Base-by-base conservation (phyloP, 2,888 invertebrate genomes). In the Camptogramma bilineatum region DNA sequence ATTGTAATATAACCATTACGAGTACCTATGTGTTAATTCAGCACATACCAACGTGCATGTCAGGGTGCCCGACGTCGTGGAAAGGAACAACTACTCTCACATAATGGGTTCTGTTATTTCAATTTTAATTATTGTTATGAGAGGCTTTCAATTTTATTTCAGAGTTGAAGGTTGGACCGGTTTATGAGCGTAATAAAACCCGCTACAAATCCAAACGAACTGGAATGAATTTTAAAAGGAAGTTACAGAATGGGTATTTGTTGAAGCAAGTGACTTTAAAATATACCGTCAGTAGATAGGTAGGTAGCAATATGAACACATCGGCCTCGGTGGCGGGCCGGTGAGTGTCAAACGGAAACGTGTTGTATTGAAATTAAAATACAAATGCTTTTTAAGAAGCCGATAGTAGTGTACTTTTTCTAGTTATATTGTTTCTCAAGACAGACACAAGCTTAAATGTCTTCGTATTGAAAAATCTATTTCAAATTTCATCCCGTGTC, bases 61-160 rank as follows among this genome's bases (percentile, higher is more conserved):
- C 13, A 4, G 28, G 28, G 34, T 0, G 13, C 34, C 34, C 34
- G 13, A 13, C 34, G 34, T 28, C 28, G 34, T 13, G 34, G 34
- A 39, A 13, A 39, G 3, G 13, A 58, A 51, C 46, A 58, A 48
- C 57, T 21, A 64, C 51, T 50, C 52, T 28, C 39, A 44, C 47
- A 34, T 39, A 52, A 59, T 52, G 34, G 64, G 64, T 39, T 55
- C 52, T 48, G 64, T 56, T 60, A 64, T 59, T 64, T 46, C 55
- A 60, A 55, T 60, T 64, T 60, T 60, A 64, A 64, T 64, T 64
- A 64, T 60, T 60, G 52, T 56, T 54, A 55, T 34, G 42, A 55
- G 56, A 39, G 24, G 24, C 58, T 54, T 64, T 64, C 39, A 46
- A 50, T 52, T 60, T 59, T 39, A 56, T 55, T 57, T 56, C 44